These are phyloP conservation scores for Pterocles gutturalis DNA, from an alignment of 2,113 vertebrate species.

Conservation along the genomic window DNA sequence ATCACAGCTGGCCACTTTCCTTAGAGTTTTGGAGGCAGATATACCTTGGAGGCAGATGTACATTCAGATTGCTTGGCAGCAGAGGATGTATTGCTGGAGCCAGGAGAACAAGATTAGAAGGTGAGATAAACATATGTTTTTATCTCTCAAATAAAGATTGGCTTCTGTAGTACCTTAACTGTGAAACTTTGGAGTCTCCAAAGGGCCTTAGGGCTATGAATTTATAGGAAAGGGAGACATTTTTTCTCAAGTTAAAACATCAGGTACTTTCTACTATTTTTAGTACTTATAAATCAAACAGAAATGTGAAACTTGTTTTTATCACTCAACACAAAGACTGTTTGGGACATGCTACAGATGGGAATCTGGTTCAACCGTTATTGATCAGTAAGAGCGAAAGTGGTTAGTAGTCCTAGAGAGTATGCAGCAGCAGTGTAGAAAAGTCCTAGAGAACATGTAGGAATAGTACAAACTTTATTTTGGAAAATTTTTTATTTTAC, in stretches of 20 bases:
- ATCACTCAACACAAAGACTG: background rate
- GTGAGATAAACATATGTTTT: constrained; percentile 56
- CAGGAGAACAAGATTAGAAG: constrained; percentile 57
- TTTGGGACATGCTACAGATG: background rate
- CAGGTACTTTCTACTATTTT: background rate
- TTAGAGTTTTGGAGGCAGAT: constrained; percentile 18
- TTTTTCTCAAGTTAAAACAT: background rate
- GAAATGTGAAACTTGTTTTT: background rate
- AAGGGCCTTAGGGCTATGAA: background rate
- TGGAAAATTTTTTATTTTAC: no score
- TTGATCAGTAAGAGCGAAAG: background rate
- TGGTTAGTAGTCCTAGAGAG: background rate
- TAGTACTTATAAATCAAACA: background rate
- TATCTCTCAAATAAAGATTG: constrained; percentile 35
- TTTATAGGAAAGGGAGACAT: background rate
- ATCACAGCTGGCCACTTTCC: constrained; percentile 45
- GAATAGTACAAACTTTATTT: background rate
- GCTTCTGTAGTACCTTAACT: background rate
- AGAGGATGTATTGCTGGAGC: constrained; percentile 10
- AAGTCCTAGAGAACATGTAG: background rate
- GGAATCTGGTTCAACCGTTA: background rate
- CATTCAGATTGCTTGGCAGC: constrained; percentile 53
- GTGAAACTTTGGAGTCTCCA: background rate
- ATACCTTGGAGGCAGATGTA: constrained; percentile 57
- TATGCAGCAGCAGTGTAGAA: background rate